Evolutionary conservation across 2,888 invertebrate species (phyloP), one percentile per base, ranked within the genome.

Genomic region (Lasioglossum figueresi): DNA sequence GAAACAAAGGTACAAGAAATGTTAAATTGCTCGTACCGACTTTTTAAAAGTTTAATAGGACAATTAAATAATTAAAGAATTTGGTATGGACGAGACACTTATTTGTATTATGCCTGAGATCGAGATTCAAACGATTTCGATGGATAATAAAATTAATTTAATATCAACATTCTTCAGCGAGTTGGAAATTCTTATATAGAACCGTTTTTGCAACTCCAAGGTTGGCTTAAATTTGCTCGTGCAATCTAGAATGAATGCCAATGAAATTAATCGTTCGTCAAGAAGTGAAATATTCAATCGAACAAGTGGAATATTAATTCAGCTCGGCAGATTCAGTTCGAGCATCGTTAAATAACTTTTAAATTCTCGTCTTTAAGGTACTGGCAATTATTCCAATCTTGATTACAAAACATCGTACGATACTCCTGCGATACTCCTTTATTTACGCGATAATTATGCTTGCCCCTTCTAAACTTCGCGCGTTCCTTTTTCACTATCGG

Each of bases 401-500:
- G 31, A 37, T 68, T 34, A 37, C 45, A 23, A 76, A 68, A 48
- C 66, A 68, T 37, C 76, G 43, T n/a, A 34, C 16, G 31, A 48
- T 63, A 37, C 16, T 81, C 45, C 34, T n/a, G 8, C 14, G 43
- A 14, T 19, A 63, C 23, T 66, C 43, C 10, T 52, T 81, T 72
- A 59, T 83, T 77, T 76, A 59, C 48, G 27, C 37, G 68, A 76
- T 73, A 77, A 82, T 82, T 52, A 77, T n/a, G 43, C 43, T 59
- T 77, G 66, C 52, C 34, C 37, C 71, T 68, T 52, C 79, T 72
- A 63, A 79, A 82, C 63, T 79, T 68, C 56, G 40, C 71, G 37
- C 75, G 70, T 72, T 83, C 56, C 83, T 52, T 83, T 76, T 76
- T 27, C 84, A 56, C 74, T 73, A 23, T 74, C 74, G 52, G 10